These are phyloP conservation scores for Heterohyrax brucei DNA, from an alignment of 2,797 vertebrate genomes.

Conservation along the genomic window DNA sequence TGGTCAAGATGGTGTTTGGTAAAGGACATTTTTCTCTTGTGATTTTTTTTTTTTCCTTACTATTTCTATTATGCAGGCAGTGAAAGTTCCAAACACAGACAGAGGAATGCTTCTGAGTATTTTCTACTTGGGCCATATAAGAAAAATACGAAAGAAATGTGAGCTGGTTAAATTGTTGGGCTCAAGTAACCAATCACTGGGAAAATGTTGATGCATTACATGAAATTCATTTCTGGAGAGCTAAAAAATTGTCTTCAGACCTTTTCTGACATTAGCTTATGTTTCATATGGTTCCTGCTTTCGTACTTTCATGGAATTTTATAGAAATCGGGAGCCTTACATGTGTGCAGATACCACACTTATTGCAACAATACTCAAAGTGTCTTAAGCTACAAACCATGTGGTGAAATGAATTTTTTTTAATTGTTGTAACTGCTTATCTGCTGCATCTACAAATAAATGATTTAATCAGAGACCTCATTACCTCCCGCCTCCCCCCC, in stretches of 20 bases:
- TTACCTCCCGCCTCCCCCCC: neutral
- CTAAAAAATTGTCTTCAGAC: slow-evolving; percentile 55
- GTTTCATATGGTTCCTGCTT: slow-evolving; percentile 69
- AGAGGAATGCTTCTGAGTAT: neutral
- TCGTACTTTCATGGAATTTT: slow-evolving; percentile 31
- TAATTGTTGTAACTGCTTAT: slow-evolving; percentile 33
- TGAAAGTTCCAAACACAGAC: slow-evolving; percentile 20
- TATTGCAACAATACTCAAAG: neutral
- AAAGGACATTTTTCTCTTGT: slow-evolving; percentile 48
- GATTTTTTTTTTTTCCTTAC: neutral
- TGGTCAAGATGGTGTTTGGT: neutral
- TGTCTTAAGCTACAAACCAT: slow-evolving; percentile 15
- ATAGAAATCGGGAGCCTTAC: neutral
- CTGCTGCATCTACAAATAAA: slow-evolving; percentile 80
- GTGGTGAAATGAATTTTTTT: neutral
- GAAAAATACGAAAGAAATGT: slow-evolving; percentile 53
- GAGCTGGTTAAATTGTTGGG: slow-evolving; percentile 16
- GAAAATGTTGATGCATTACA: slow-evolving; percentile 47
- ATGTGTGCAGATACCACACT: neutral
- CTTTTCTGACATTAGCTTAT: slow-evolving; percentile 10
- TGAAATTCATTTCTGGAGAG: slow-evolving; percentile 62
- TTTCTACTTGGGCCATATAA: neutral
- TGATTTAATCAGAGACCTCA: slow-evolving; percentile 75
- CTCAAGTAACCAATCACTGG: slow-evolving; percentile 20
- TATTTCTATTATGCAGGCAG: neutral